Percentiles rank a stretch among this genome's conserved stretches.
Evolutionary conservation across 2,113 vertebrate genomes (phyloP).

Genomic region (Anthoscopus minutus): DNA sequence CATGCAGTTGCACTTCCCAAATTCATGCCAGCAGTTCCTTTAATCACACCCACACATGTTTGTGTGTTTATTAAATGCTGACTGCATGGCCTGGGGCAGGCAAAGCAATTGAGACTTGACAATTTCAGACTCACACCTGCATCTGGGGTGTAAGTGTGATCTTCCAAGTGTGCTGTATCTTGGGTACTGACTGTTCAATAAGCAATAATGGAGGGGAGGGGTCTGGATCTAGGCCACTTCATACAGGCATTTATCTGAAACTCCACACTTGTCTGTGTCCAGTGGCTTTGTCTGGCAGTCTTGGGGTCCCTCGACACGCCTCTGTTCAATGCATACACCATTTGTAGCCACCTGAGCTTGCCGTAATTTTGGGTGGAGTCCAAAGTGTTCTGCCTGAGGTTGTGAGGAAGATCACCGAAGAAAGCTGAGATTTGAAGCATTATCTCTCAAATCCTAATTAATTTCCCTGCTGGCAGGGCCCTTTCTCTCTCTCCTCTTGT

Average conservation of each 20-base stretch:
- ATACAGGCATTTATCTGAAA: background rate
- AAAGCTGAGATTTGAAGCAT: slow-evolving; percentile 21
- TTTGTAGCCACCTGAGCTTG: background rate
- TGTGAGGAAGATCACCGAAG: background rate
- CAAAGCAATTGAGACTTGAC: background rate
- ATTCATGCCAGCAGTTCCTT: slow-evolving; percentile 37
- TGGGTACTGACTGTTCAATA: background rate
- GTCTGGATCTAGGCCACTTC: background rate
- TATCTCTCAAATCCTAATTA: slow-evolving; percentile 36
- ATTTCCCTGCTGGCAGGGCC: slow-evolving; percentile 6
- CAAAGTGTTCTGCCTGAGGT: slow-evolving; percentile 10
- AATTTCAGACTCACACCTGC: slow-evolving; percentile 38
- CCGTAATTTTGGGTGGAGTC: background rate
- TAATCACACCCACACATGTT: slow-evolving; percentile 37
- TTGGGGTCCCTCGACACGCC: background rate
- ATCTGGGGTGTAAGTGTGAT: background rate
- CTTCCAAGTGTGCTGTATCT: background rate
- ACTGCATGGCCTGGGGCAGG: slow-evolving; percentile 3
- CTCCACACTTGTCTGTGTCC: background rate
- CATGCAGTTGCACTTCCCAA: slow-evolving; percentile 30
- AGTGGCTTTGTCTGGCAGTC: background rate
- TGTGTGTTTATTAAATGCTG: slow-evolving; percentile 24
- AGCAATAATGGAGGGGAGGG: background rate
- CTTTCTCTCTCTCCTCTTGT: background rate
- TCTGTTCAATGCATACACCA: background rate